phyloP scores from a whole-genome alignment of 2,888 invertebrate species.

The Rhagophthalmus giganteus region DNA sequence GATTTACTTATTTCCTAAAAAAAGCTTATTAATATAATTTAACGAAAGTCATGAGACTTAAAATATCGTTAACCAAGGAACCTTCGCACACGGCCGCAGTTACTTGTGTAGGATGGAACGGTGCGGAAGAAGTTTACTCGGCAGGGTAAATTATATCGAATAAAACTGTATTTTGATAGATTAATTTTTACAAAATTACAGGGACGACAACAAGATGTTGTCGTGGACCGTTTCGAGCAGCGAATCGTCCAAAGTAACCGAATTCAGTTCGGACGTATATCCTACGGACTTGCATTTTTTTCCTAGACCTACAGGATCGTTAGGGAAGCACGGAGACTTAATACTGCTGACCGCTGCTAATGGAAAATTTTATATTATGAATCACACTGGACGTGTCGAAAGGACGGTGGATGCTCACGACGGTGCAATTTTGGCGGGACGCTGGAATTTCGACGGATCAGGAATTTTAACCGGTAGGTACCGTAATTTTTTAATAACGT shows the following conservation, averaged over 20 bases:
- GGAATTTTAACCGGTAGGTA: constrained; percentile 84
- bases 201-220: constrained; percentile 89
- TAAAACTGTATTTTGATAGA: too few relatives aligned
- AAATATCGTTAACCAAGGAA: constrained; percentile 76
- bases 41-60: constrained; percentile 91
- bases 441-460: constrained; percentile 95
- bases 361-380: constrained; percentile 88
- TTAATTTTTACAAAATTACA: too few relatives aligned
- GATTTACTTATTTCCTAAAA: too few relatives aligned
- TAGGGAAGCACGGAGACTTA: constrained; percentile 70
- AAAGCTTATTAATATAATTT: too few relatives aligned
- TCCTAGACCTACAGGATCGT: constrained; percentile 64
- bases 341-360: constrained; percentile 86
- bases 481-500: neutral
- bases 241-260: constrained; percentile 75
- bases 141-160: constrained; percentile 68
- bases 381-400: constrained; percentile 88
- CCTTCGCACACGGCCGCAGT: constrained; percentile 78
- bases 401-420: constrained; percentile 91
- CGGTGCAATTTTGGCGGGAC: constrained; percentile 83
- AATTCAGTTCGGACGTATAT: constrained; percentile 80
- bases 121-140: constrained; percentile 90
- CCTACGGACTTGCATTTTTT: constrained; percentile 91
- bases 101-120: constrained; percentile 91
- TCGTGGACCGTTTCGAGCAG: constrained; percentile 86